phyloP scores from a whole-genome alignment of 2,797 vertebrate genomes.

The Macropodus opercularis region DNA sequence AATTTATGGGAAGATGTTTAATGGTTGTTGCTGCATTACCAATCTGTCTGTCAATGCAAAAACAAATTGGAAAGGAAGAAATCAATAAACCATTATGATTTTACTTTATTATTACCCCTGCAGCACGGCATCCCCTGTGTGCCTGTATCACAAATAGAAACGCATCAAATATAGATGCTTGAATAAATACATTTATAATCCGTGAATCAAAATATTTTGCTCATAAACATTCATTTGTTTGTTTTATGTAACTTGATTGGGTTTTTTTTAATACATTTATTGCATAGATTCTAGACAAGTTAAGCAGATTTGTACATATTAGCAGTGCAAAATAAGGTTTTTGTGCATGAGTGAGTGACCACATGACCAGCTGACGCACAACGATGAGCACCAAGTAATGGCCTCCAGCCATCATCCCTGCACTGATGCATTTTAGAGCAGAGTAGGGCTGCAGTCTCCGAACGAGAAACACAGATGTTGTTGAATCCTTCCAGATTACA shows the following conservation, averaged over 20 bases:
- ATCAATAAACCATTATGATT: conserved; percentile 21
- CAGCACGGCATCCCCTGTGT: conserved; percentile 1
- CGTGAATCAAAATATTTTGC: conserved; percentile 8
- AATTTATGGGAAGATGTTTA: not conserved
- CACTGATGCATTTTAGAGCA: conserved; percentile 29
- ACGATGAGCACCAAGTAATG: conserved; percentile 9
- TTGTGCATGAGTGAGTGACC: not conserved
- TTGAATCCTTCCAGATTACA: conserved; percentile 9
- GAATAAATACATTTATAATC: conserved; percentile 24
- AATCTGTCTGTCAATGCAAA: conserved; percentile 1
- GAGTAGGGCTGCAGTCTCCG: conserved; percentile 12
- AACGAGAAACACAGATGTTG: conserved; percentile 24
- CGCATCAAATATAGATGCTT: conserved; percentile 27
- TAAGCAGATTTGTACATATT: conserved; percentile 2
- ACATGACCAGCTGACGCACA: conserved; percentile 24
- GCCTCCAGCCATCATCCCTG: conserved; percentile 17
- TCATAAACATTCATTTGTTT: not conserved
- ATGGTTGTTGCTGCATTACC: not conserved
- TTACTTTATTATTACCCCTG: conserved; percentile 15
- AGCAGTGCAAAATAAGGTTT: not conserved
- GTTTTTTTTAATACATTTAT: not conserved
- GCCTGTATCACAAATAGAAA: conserved; percentile 24
- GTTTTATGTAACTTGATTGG: not conserved
- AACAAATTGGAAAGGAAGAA: not conserved
- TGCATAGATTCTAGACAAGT: not conserved